Conservation (phyloP, 1,140 invertebrate genomes). For the Aplysia californica region DNA sequence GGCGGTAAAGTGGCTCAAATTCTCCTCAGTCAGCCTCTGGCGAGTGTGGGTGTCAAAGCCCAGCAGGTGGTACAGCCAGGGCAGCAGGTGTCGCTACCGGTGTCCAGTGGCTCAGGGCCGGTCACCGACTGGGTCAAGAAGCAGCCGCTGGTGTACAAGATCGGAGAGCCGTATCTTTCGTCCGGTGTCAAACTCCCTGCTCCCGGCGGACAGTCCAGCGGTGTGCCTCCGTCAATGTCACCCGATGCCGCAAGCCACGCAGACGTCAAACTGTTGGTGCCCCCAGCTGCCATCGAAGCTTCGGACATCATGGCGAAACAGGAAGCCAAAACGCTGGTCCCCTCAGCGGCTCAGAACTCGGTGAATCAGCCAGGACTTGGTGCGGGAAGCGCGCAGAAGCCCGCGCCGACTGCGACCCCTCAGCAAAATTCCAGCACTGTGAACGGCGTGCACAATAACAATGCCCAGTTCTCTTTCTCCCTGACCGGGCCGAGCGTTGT, state of each 20-base stretch:
- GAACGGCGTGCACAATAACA: conserved; percentile 3
- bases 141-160: neutral
- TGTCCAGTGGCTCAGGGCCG: neutral
- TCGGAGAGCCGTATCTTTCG: conserved; percentile 21
- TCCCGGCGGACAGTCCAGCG: too few relatives aligned
- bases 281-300: conserved; percentile 18
- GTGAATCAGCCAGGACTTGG: neutral
- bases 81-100: neutral
- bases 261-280: conserved; percentile 15
- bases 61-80: neutral
- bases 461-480: conserved; percentile 11
- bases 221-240: too few relatives aligned
- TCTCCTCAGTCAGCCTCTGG: conserved; percentile 1
- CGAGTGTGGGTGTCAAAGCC: neutral
- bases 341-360: neutral
- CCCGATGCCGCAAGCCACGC: neutral
- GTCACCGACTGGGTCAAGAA: neutral
- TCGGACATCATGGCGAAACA: conserved; percentile 13
- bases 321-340: neutral
- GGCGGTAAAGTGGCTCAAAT: conserved; percentile 12
- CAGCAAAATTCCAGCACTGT: neutral
- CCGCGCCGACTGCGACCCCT: neutral
- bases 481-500: neutral
- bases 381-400: neutral
- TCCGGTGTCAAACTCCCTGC: neutral